Conservation (phyloP, 1,140 invertebrate genomes). For the Neuroterus valhalla region DNA sequence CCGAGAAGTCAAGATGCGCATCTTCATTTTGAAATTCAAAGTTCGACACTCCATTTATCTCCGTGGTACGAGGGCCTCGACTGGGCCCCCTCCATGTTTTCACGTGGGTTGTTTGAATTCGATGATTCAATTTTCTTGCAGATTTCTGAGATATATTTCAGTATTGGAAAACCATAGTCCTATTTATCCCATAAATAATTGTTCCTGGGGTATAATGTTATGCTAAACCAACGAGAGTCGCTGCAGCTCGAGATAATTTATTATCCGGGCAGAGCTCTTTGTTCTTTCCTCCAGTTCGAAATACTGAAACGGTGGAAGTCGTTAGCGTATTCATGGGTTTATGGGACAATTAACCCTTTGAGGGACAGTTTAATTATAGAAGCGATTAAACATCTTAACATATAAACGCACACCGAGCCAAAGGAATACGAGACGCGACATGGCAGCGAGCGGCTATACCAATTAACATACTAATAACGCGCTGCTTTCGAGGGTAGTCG, state of each 20-base stretch:
- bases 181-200: too few relatives aligned
- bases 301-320: constrained; percentile 60
- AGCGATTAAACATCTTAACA: constrained; percentile 76
- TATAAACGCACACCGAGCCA: constrained; percentile 67
- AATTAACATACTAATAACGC: constrained; percentile 63
- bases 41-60: too few relatives aligned
- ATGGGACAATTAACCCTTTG: constrained; percentile 76
- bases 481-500: constrained; percentile 51
- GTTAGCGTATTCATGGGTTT: constrained; percentile 75
- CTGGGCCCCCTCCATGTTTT: too few relatives aligned
- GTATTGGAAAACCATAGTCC: too few relatives aligned
- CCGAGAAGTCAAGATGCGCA: too few relatives aligned
- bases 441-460: constrained; percentile 55
- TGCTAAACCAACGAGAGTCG: neutral
- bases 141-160: too few relatives aligned
- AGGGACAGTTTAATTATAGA: constrained; percentile 76
- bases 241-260: neutral
- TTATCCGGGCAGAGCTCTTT: constrained; percentile 46
- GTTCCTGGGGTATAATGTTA: neutral
- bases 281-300: constrained; percentile 62
- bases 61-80: too few relatives aligned
- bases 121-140: too few relatives aligned
- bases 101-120: neutral
- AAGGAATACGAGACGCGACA: constrained; percentile 55
- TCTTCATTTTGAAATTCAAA: too few relatives aligned